Percentiles rank a stretch among this genome's conserved stretches.
Evolutionary conservation across 2,797 vertebrate species (phyloP).

Genomic region (Sebastes itinus): DNA sequence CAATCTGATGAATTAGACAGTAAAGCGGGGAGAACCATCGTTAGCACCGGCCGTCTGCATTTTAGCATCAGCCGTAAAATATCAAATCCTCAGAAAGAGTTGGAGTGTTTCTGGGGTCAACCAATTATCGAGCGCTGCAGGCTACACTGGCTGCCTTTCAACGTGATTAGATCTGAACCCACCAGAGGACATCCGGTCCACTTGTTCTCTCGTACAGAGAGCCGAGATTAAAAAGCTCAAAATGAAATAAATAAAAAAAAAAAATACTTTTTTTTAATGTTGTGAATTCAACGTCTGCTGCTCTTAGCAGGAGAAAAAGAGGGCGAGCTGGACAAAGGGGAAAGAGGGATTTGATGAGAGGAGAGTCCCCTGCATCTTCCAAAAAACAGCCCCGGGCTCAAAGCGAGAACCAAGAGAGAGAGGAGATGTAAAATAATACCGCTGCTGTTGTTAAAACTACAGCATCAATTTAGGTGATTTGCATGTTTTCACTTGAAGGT

Average conservation of each 20-base stretch:
- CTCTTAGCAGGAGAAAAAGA: conserved; percentile 17
- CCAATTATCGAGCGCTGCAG: conserved; percentile 65
- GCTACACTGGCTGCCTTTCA: conserved; percentile 64
- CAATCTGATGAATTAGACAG: conserved; percentile 55
- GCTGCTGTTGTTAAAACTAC: conserved; percentile 17
- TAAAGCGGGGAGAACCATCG: conserved; percentile 37
- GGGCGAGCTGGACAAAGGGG: conserved; percentile 14
- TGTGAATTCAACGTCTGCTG: conserved; percentile 43
- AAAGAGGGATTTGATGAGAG: neutral
- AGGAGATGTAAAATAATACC: conserved; percentile 1
- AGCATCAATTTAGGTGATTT: conserved; percentile 16
- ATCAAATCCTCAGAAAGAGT: conserved; percentile 61
- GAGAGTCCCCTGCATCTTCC: conserved; percentile 32
- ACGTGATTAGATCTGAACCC: conserved; percentile 69
- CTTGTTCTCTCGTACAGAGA: conserved; percentile 49
- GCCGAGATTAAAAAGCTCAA: conserved; percentile 52
- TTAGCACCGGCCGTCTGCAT: conserved; percentile 38
- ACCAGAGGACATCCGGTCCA: conserved; percentile 57
- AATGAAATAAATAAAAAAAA: conserved; percentile 31
- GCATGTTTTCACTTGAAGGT: conserved; percentile 31
- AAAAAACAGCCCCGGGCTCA: conserved; percentile 42
- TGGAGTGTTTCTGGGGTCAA: conserved; percentile 68
- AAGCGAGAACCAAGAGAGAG: neutral
- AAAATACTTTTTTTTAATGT: conserved; percentile 1
- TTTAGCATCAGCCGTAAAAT: conserved; percentile 57